Base-by-base conservation (phyloP, 2,797 vertebrate species). In the Eleutherodactylus coqui region DNA sequence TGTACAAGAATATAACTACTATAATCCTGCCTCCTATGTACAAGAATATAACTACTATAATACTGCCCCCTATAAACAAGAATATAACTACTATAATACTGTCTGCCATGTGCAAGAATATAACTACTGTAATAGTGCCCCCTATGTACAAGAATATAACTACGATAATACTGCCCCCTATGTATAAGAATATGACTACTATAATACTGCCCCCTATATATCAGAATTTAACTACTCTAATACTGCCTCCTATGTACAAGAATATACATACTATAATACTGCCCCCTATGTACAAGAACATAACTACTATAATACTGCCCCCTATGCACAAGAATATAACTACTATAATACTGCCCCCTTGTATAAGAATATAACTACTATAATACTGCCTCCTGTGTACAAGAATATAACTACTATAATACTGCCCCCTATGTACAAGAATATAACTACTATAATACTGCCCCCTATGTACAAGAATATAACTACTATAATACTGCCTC, bases 401-500 rank as follows among this genome's bases (percentile, higher is more conserved):
- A 64, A 64, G 60, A 64, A 64, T 64, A 64, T 64, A 64, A 34
- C 60, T 64, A 64, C 60, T 64, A 64, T 64, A 64, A 64, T 64
- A 64, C 60, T 64, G 29, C 60, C 13, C 17, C 27, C 32, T 36
- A 67, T 67, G 17, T 67, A 67, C 64, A 67, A 10, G 64, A 67
- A 67, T 67, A 67, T 67, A 67, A 67, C 32, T 67, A 36, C 32
- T 67, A 67, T 67, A 67, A 19, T 67, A 67, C 64, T 67, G 32
- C n/a, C 32, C 10, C 64, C 32, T 67, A 67, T 36, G 6, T 36
- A 19, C 32, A 67, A 21, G 32, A 38, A 36, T 67, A 36, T 67
- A 67, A 67, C 64, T 67, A 67, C 64, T 67, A 67, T 67, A 67
- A 67, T 67, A 67, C 64, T 36, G 32, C n/a, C 19, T 11, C 27